Percentiles rank a stretch among this genome's conserved stretches.
Evolutionary conservation across 2,888 invertebrate genomes (phyloP).

Genomic region (Nymphalis urticae): DNA sequence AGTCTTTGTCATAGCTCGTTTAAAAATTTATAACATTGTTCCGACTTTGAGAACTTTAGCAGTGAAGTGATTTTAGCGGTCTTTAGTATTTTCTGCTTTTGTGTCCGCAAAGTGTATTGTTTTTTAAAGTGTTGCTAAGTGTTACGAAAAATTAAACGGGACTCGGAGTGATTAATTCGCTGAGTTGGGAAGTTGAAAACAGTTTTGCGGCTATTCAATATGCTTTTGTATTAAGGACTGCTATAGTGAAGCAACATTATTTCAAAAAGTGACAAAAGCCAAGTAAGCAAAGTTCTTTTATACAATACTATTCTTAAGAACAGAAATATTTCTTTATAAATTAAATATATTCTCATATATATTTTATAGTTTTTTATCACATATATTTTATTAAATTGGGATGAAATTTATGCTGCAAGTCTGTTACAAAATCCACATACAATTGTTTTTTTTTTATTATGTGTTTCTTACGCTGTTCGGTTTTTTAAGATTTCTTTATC

Average conservation of each 20-base stretch:
- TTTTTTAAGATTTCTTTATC: too few species aligned
- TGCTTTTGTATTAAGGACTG: constrained; percentile 10
- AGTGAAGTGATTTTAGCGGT: constrained; percentile 40
- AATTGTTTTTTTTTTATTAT: too few species aligned
- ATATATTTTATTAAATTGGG: too few species aligned
- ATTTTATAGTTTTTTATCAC: too few species aligned
- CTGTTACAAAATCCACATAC: too few species aligned
- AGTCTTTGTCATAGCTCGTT: neutral
- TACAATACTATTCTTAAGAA: too few species aligned
- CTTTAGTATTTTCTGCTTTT: constrained; percentile 37
- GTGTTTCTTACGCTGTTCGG: too few species aligned
- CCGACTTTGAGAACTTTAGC: constrained; percentile 15
- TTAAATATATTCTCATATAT: too few species aligned
- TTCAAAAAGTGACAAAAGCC: constrained; percentile 5
- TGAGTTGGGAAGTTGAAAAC: constrained; percentile 44
- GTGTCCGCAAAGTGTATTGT: constrained; percentile 46
- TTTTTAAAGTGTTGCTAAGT: constrained; percentile 50
- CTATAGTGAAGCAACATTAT: constrained; percentile 18
- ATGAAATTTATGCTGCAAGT: too few species aligned
- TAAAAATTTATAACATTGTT: constrained; percentile 13
- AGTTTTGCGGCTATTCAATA: constrained; percentile 22
- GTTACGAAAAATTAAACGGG: constrained; percentile 45
- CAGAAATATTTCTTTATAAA: too few species aligned
- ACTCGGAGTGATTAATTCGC: constrained; percentile 42
- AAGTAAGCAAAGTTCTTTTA: constrained; percentile 15